Conservation (phyloP, 2,888 invertebrate genomes). For the Platycnemis pennipes region DNA sequence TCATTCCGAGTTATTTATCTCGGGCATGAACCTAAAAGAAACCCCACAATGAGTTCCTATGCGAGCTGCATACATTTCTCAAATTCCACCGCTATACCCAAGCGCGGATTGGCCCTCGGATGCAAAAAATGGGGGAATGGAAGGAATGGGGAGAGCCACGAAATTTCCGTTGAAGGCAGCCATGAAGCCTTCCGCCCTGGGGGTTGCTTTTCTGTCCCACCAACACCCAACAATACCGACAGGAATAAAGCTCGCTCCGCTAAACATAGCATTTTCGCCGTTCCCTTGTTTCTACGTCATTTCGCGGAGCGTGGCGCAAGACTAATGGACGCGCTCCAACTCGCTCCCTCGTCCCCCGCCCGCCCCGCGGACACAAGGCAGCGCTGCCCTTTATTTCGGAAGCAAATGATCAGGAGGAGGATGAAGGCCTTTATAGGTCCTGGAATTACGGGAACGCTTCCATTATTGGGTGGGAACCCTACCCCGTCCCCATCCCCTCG, state of each 20-base stretch:
- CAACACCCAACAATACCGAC: slow-evolving; percentile 3
- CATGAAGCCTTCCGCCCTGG: background rate
- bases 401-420: background rate
- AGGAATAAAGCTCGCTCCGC: slow-evolving; percentile 48
- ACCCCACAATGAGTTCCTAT: background rate
- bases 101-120: background rate
- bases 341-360: background rate
- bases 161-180: background rate
- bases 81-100: background rate
- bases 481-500: background rate
- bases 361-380: background rate
- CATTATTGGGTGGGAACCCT: background rate
- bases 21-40: background rate
- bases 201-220: background rate
- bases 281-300: slow-evolving; percentile 54
- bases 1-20: background rate
- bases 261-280: slow-evolving; percentile 52
- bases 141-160: background rate
- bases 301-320: slow-evolving; percentile 23
- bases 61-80: background rate
- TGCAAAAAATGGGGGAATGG: background rate
- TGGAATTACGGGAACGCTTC: background rate
- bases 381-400: slow-evolving; percentile 47
- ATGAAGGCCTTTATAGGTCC: background rate
- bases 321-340: slow-evolving; percentile 48